These are phyloP conservation scores for Tachysurus fulvidraco DNA, from an alignment of 2,113 vertebrate species.

Conservation along the genomic window DNA sequence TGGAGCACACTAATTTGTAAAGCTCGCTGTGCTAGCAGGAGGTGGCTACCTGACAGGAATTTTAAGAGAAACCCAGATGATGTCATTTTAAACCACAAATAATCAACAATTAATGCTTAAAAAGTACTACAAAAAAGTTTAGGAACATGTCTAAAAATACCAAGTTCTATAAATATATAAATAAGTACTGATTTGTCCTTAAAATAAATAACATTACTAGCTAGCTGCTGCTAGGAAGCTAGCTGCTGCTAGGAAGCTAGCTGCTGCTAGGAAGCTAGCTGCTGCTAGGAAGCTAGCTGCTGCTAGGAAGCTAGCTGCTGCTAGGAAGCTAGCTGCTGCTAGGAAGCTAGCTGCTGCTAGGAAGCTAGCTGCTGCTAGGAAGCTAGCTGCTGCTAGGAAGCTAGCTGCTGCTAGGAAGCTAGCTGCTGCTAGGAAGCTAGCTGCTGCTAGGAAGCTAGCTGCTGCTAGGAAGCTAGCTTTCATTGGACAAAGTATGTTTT, in stretches of 20 bases:
- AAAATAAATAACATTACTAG: neutral
- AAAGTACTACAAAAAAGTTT: neutral
- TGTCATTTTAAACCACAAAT: neutral
- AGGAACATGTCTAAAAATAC: neutral
- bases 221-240: neutral
- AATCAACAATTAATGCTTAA: neutral
- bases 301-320: neutral
- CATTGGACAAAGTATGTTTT: neutral
- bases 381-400: no score
- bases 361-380: no score
- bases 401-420: no score
- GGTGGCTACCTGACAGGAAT: neutral
- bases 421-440: neutral
- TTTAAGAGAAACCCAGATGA: neutral
- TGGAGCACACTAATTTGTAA: slow-evolving; percentile 17
- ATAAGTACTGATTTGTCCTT: neutral
- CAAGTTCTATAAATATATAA: neutral
- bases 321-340: no score
- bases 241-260: neutral
- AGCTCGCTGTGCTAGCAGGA: neutral
- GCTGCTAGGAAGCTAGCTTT: neutral
- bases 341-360: no score
- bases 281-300: neutral
- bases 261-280: neutral
- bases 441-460: neutral